Evolutionary conservation across 1,140 invertebrate species (phyloP).

Genomic region (Drosophila melanogaster): Release_6_plus_ISO1_MT NT_033777.3:16964501-16965000

Average conservation of each 20-base stretch:
- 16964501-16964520: background rate
- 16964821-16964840: constrained; percentile 17
- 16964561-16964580: background rate
- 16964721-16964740: constrained; percentile 57
- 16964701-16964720: constrained; percentile 58
- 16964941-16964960: constrained; percentile 73
- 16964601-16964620: constrained; percentile 32
- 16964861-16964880: constrained; percentile 53
- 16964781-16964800: constrained; percentile 67
- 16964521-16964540: background rate
- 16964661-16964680: constrained; percentile 72
- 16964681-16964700: constrained; percentile 72
- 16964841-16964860: background rate
- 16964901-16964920: constrained; percentile 74
- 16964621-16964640: constrained; percentile 50
- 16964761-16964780: constrained; percentile 36
- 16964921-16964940: constrained; percentile 77
- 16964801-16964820: constrained; percentile 30
- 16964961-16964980: constrained; percentile 41
- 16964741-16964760: constrained; percentile 48
- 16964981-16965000: constrained; percentile 84
- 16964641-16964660: constrained; percentile 61
- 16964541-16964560: background rate
- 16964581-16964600: background rate
- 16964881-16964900: constrained; percentile 44